Conservation (phyloP, 2,797 vertebrate genomes). For the Sebastes steindachneri region DNA sequence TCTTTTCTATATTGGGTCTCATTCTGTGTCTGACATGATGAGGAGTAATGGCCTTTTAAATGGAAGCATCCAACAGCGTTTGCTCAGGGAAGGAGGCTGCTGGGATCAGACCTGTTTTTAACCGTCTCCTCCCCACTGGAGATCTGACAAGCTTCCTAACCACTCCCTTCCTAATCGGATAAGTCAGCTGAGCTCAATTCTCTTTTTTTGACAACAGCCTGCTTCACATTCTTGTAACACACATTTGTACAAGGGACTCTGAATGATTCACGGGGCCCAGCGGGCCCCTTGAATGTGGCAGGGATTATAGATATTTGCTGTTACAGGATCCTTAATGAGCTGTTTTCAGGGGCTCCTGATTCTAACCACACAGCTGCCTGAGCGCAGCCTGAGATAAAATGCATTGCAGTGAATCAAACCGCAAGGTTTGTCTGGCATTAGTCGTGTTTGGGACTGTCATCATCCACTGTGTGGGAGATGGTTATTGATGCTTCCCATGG, state of each 20-base stretch:
- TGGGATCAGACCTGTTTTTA: constrained; percentile 49
- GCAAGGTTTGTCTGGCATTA: too few species aligned
- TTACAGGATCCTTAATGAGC: neutral
- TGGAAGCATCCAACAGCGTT: constrained; percentile 27
- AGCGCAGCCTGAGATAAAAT: neutral
- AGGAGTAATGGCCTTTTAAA: constrained; percentile 44
- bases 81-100: constrained; percentile 17
- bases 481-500: neutral
- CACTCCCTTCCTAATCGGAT: constrained; percentile 16
- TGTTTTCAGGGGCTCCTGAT: neutral
- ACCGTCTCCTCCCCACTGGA: constrained; percentile 17
- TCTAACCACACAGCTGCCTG: neutral
- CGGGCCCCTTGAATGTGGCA: neutral
- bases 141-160: constrained; percentile 28
- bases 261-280: neutral
- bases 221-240: neutral
- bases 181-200: constrained; percentile 2
- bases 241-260: neutral
- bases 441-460: neutral
- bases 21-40: constrained; percentile 32
- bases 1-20: constrained; percentile 33
- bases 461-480: neutral
- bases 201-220: neutral
- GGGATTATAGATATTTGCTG: neutral
- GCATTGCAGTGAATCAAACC: neutral